phyloP scores from a whole-genome alignment of 1,140 invertebrate species.

The Proales similis region DNA sequence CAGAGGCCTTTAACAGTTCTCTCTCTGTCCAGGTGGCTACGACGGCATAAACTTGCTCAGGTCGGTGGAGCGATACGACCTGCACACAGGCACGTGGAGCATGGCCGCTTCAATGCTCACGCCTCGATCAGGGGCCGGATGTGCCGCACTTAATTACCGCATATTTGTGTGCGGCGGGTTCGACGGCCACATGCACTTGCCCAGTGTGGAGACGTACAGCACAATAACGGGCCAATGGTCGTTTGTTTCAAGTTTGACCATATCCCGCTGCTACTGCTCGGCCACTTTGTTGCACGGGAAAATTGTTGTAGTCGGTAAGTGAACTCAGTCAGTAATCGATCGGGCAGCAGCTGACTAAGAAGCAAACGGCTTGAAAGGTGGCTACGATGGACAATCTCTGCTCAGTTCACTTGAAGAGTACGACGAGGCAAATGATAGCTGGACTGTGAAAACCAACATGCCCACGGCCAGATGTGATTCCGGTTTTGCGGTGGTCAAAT shows the following conservation, averaged over 20 bases:
- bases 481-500: constrained; percentile 29
- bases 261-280: constrained; percentile 49
- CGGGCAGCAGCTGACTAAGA: too few relatives aligned
- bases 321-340: too few relatives aligned
- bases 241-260: constrained; percentile 43
- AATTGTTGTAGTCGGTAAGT: constrained; percentile 49
- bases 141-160: constrained; percentile 90
- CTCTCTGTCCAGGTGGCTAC: constrained; percentile 45
- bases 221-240: constrained; percentile 97
- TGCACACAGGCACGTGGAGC: constrained; percentile 90
- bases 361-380: constrained; percentile 83
- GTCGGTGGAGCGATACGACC: constrained; percentile 88
- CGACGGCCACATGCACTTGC: constrained; percentile 93
- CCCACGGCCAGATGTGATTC: constrained; percentile 34
- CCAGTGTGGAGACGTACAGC: constrained; percentile 92
- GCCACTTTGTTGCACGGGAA: constrained; percentile 47
- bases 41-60: constrained; percentile 47
- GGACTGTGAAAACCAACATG: constrained; percentile 38
- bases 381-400: constrained; percentile 55
- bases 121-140: constrained; percentile 88
- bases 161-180: constrained; percentile 95
- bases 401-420: constrained; percentile 52
- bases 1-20: background rate
- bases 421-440: constrained; percentile 40
- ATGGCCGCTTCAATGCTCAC: constrained; percentile 98